A percentile compares a stretch with the other conserved stretches of the same genome.
These are phyloP conservation scores for Numenius arquata DNA, from an alignment of 2,113 vertebrate species.

Conservation along the genomic window DNA sequence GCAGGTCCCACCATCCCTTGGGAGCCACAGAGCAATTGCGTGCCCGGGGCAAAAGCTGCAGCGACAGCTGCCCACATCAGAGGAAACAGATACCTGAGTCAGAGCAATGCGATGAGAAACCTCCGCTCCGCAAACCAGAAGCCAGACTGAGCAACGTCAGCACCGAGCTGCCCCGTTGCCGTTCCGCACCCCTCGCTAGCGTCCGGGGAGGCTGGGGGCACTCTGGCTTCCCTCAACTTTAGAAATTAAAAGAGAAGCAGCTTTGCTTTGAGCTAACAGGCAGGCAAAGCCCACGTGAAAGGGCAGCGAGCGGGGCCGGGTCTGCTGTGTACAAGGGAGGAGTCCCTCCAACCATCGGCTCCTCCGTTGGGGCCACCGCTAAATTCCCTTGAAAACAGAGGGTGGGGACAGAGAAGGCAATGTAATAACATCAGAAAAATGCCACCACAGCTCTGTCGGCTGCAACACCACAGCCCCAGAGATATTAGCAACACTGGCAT, in stretches of 20 bases:
- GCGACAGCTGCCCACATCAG: conserved; percentile 22
- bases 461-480: conserved; percentile 52
- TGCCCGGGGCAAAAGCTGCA: background rate
- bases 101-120: conserved; percentile 14
- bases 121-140: conserved; percentile 2
- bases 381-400: conserved; percentile 69
- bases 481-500: conserved; percentile 38
- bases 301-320: conserved; percentile 4
- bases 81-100: conserved; percentile 43
- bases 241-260: conserved; percentile 37
- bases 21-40: background rate
- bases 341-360: background rate
- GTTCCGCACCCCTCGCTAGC: background rate
- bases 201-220: background rate
- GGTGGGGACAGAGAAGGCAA: conserved; percentile 57
- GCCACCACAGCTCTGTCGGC: conserved; percentile 51
- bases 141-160: background rate
- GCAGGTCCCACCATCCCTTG: background rate
- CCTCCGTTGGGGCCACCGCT: background rate
- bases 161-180: background rate
- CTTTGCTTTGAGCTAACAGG: conserved; percentile 38
- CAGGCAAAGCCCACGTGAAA: conserved; percentile 36
- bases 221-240: background rate
- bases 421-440: conserved; percentile 63
- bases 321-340: conserved; percentile 40